Conservation (phyloP, 1,140 invertebrate species). For the Drosophila nigromelanica region DNA sequence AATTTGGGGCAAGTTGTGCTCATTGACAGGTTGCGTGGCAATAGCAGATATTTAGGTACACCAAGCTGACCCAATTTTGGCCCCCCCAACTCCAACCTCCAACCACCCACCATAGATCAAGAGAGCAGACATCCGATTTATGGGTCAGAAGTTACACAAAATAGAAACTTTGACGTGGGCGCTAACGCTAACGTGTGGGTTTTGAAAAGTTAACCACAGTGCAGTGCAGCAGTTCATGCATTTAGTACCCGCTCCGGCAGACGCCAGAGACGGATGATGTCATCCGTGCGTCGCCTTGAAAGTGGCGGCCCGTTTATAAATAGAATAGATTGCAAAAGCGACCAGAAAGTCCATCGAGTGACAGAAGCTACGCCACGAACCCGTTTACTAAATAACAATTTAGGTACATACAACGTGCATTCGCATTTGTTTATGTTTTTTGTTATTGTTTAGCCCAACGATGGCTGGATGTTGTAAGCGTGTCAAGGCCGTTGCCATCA, state of each 20-base stretch:
- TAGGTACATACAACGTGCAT: not conserved
- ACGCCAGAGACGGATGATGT: slow-evolving; percentile 48
- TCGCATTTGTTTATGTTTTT: slow-evolving; percentile 38
- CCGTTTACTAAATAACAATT: no score
- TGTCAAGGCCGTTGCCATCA: slow-evolving; percentile 67
- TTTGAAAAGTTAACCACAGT: slow-evolving; percentile 26
- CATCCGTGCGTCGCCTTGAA: slow-evolving; percentile 34
- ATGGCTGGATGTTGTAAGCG: slow-evolving; percentile 60
- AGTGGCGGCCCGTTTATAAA: slow-evolving; percentile 32
- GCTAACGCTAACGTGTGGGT: not conserved
- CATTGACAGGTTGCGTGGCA: slow-evolving; percentile 58
- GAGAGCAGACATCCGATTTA: not conserved
- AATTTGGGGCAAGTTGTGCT: not conserved
- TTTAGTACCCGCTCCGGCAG: not conserved
- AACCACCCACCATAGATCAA: not conserved
- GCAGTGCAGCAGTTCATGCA: slow-evolving; percentile 1
- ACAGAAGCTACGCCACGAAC: slow-evolving; percentile 1
- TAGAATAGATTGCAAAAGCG: slow-evolving; percentile 52
- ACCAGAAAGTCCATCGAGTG: slow-evolving; percentile 32
- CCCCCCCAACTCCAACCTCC: slow-evolving; percentile 11
- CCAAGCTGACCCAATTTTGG: slow-evolving; percentile 61
- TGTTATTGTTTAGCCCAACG: slow-evolving; percentile 3
- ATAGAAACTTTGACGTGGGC: not conserved
- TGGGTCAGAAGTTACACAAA: slow-evolving; percentile 13
- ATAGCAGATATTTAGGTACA: not conserved